Evolutionary conservation across 2,888 invertebrate species (phyloP).

Genomic region (Allacma fusca): DNA sequence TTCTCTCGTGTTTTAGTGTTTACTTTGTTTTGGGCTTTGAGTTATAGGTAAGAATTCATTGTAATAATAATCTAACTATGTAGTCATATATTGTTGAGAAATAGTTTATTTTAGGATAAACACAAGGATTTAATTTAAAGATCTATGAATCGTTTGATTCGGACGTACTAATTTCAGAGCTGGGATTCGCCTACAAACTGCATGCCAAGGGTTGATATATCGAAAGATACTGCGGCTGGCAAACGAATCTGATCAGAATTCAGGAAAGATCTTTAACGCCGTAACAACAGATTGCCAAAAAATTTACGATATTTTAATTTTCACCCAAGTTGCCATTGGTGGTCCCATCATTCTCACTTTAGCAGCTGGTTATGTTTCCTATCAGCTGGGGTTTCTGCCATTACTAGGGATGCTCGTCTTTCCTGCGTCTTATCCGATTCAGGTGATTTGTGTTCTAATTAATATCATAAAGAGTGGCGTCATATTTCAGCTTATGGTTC

Average conservation of each 20-base stretch:
- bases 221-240: conserved; percentile 65
- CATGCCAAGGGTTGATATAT: conserved; percentile 65
- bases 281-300: conserved; percentile 70
- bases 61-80: no score
- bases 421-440: conserved; percentile 68
- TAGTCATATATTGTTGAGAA: no score
- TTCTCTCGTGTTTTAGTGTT: conserved; percentile 66
- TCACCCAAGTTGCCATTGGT: conserved; percentile 68
- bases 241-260: conserved; percentile 64
- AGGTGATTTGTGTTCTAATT: conserved; percentile 64
- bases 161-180: conserved; percentile 62
- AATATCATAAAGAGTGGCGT: background rate
- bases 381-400: conserved; percentile 68
- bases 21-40: conserved; percentile 67
- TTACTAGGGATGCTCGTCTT: conserved; percentile 68
- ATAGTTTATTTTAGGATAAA: no score
- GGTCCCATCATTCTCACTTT: conserved; percentile 68
- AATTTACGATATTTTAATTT: conserved; percentile 68
- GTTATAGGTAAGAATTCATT: conserved; percentile 63
- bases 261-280: conserved; percentile 68
- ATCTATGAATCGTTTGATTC: background rate
- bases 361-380: conserved; percentile 67
- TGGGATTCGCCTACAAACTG: conserved; percentile 64
- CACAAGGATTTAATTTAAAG: conserved; percentile 13
- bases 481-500: no score